These are phyloP conservation scores for Austrofundulus limnaeus DNA, from an alignment of 2,113 vertebrate genomes.

Conservation along the genomic window DNA sequence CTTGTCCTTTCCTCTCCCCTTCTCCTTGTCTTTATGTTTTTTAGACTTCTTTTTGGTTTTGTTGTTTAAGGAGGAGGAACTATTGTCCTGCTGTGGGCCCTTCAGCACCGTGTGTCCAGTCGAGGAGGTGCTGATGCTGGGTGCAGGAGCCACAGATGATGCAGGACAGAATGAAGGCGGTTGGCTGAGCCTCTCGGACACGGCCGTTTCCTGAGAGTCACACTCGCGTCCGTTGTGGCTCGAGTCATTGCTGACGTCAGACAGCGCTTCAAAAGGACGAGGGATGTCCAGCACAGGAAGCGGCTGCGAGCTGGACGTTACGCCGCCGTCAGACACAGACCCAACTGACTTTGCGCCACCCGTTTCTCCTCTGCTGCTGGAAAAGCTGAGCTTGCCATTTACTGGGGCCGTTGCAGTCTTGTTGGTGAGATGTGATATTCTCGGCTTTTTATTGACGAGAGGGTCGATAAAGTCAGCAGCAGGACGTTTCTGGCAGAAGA, in stretches of 20 bases:
- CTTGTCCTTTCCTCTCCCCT: conserved; percentile 50
- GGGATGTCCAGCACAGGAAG: conserved; percentile 81
- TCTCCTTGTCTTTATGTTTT: conserved; percentile 91
- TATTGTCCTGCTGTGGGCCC: conserved; percentile 64
- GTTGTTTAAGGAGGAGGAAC: conserved; percentile 66
- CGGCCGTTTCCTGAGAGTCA: conserved; percentile 76
- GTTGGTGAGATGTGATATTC: conserved; percentile 89
- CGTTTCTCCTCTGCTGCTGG: conserved; percentile 82
- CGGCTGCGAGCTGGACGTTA: conserved; percentile 70
- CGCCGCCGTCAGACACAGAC: conserved; percentile 45
- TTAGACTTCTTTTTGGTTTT: conserved; percentile 92
- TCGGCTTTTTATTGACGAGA: conserved; percentile 88
- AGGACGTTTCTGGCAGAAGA: conserved; percentile 84
- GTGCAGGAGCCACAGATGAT: conserved; percentile 9
- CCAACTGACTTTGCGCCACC: conserved; percentile 37
- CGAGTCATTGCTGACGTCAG: conserved; percentile 90
- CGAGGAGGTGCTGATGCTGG: conserved; percentile 41
- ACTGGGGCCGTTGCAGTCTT: conserved; percentile 81
- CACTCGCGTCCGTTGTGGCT: conserved; percentile 87
- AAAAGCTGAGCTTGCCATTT: conserved; percentile 85
- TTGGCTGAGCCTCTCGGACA: conserved; percentile 76
- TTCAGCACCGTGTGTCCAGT: conserved; percentile 45
- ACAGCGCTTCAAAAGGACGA: conserved; percentile 84
- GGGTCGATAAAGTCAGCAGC: conserved; percentile 90
- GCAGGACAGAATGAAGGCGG: conserved; percentile 59